A percentile compares a stretch with the other conserved stretches of the same genome.
phyloP scores from a whole-genome alignment of 2,797 vertebrate genomes.

The Apogon hyalosoma region DNA sequence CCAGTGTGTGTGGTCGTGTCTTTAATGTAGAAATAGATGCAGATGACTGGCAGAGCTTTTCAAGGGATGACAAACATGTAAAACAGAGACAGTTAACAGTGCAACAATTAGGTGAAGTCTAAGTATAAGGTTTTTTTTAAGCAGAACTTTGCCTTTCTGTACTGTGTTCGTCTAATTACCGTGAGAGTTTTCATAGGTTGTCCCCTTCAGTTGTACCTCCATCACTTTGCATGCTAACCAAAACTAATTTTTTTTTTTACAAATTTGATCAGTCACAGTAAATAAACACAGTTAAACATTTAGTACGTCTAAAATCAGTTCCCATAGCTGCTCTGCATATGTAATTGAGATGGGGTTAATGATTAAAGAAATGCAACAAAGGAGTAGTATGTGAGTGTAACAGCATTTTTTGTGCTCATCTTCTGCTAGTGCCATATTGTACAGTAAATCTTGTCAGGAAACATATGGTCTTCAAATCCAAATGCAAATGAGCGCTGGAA shows the following conservation, averaged over 20 bases:
- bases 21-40: constrained; percentile 60
- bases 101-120: constrained; percentile 27
- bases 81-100: constrained; percentile 9
- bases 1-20: constrained; percentile 41
- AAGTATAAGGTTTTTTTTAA: constrained; percentile 64
- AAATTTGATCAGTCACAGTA: constrained; percentile 22
- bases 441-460: constrained; percentile 66
- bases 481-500: constrained; percentile 60
- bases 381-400: constrained; percentile 44
- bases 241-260: constrained; percentile 40
- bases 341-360: constrained; percentile 40
- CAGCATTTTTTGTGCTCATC: constrained; percentile 19
- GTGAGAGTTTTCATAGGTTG: constrained; percentile 41
- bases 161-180: constrained; percentile 75
- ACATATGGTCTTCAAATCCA: constrained; percentile 63
- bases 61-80: constrained; percentile 38
- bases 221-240: constrained; percentile 25
- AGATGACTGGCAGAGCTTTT: constrained; percentile 48
- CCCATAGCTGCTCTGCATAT: constrained; percentile 2
- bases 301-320: constrained; percentile 20
- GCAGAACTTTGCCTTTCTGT: constrained; percentile 56
- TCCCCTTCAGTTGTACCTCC: constrained; percentile 72
- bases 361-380: constrained; percentile 23
- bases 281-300: constrained; percentile 21
- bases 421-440: constrained; percentile 46